Evolutionary conservation across 2,797 vertebrate genomes (phyloP), one percentile per base, ranked within the genome.

Genomic region (Ctenochaetus hawaiiensis): DNA sequence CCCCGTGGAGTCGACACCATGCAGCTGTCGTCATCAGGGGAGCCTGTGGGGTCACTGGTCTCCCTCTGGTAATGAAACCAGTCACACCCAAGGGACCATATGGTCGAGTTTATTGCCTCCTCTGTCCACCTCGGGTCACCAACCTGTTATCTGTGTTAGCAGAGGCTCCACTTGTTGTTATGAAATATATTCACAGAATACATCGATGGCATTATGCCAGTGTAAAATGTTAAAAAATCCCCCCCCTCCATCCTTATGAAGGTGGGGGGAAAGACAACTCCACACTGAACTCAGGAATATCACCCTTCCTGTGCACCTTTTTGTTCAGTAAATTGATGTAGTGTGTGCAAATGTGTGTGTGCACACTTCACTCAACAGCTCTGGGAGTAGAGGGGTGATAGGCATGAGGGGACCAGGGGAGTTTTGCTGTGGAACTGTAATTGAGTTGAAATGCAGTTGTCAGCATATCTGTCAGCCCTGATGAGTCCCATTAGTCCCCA

Each of bases 1-100:
- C 93, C 93, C 94, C 47, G 16, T 0, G 78, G 93, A 88, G 80
- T 78, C 77, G 66, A 81, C 83, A 84, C 87, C 75, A 69, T 73
- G 79, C 26, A 51, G 87, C 82, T 94, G 93, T 90, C 94, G 93
- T 95, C 95, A 96, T 95, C 92, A 91, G 77, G 94, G 92, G 94
- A 94, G 89, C 70, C 88, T 75, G 85, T 48, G 72, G 88, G 91
- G 92, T 92, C 90, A 91, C 83, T 74, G 60, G 64, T 87, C 85
- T 88, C 87, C 90, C 92, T 88, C 79, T 89, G 87, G 92, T 77
- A 91, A 81, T 88, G 84, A 89, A 90, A 81, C 80, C 78, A 78
- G 87, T 83, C 86, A 87, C 87, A 92, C 85, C 93, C 90, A 80
- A 67, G 88, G 76, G 93, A 91, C 72, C 83, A 81, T 72, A 86